Percentiles rank a stretch among this genome's conserved stretches.
These are phyloP conservation scores for Contarinia nasturtii DNA, from an alignment of 1,140 invertebrate species.

Conservation along the genomic window DNA sequence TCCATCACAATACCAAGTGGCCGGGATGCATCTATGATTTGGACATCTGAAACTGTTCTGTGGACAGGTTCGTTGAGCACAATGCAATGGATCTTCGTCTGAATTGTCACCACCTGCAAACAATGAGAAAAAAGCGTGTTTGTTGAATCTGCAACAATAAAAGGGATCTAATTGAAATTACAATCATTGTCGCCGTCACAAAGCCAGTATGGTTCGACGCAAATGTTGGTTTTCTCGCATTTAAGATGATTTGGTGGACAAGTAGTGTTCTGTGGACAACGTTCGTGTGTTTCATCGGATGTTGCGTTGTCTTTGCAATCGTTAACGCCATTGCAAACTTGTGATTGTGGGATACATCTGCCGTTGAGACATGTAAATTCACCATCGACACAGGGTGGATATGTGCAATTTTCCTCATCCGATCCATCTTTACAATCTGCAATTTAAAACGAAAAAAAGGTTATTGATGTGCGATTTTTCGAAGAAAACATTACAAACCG, in stretches of 20 bases:
- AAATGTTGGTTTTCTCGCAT: conserved; percentile 85
- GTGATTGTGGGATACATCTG: conserved; percentile 68
- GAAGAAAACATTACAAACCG: too few species aligned
- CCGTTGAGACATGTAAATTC: conserved; percentile 88
- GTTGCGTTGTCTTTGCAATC: conserved; percentile 87
- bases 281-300: conserved; percentile 73
- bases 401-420: conserved; percentile 81
- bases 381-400: conserved; percentile 73
- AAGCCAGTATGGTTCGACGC: conserved; percentile 86
- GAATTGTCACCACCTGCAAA: conserved; percentile 93
- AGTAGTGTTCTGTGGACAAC: conserved; percentile 68
- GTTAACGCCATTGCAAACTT: conserved; percentile 84
- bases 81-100: conserved; percentile 81
- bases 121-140: conserved; percentile 8
- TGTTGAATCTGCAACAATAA: neutral
- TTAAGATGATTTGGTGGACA: conserved; percentile 75
- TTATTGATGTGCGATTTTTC: too few species aligned
- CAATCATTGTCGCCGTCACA: conserved; percentile 70
- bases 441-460: neutral
- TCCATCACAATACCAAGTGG: conserved; percentile 78
- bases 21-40: conserved; percentile 71
- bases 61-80: conserved; percentile 72
- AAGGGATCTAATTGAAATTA: neutral
- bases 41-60: conserved; percentile 79
- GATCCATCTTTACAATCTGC: conserved; percentile 40